Percentiles rank a stretch among this genome's conserved stretches.
Conservation (phyloP, 2,113 vertebrate genomes). For the Rhea pennata region DNA sequence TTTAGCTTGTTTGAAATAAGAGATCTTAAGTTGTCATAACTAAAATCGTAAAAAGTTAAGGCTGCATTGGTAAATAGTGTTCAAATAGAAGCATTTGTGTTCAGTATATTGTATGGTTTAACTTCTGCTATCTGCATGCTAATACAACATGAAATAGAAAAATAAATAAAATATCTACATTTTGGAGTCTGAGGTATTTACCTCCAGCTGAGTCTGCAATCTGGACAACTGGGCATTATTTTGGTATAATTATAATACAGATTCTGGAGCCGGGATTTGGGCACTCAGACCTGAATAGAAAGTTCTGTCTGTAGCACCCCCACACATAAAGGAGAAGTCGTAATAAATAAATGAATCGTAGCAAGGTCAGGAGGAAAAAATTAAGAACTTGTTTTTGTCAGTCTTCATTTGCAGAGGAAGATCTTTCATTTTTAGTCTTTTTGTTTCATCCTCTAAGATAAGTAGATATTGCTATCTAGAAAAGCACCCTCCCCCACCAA, state of each 20-base stretch:
- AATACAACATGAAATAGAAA: background rate
- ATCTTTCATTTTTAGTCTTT: background rate
- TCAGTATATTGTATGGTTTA: background rate
- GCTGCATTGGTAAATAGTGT: background rate
- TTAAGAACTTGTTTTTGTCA: background rate
- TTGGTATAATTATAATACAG: background rate
- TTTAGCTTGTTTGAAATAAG: background rate
- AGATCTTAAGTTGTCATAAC: background rate
- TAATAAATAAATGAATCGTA: background rate
- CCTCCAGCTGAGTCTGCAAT: background rate
- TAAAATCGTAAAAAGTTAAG: background rate
- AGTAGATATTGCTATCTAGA: background rate
- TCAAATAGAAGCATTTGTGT: background rate
- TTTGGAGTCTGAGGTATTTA: background rate
- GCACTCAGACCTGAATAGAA: background rate
- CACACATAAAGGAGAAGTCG: background rate
- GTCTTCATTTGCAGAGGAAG: background rate
- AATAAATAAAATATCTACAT: background rate
- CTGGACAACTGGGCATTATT: accelerated
- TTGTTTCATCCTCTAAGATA: background rate
- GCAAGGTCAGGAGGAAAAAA: background rate
- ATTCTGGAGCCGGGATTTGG: background rate
- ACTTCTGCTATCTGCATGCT: background rate
- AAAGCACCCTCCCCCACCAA: background rate
- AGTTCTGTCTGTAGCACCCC: background rate